Base-by-base conservation (phyloP, 2,113 vertebrate species). In the Apaloderma vittatum region DNA sequence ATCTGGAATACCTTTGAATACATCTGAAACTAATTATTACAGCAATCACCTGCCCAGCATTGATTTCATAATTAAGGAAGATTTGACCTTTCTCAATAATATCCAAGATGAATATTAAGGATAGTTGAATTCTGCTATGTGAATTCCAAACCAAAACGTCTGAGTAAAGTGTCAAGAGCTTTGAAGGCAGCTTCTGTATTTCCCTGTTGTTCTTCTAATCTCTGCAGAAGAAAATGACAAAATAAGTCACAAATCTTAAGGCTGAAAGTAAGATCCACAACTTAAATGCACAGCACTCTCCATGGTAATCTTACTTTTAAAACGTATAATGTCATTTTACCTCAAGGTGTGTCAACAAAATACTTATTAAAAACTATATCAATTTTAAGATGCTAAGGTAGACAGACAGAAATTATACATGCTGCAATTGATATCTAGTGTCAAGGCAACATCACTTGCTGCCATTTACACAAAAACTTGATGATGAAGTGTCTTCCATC, bases 201-300 rank as follows among this genome's bases (percentile, higher is more conserved):
- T 96, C 92, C 84, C 90, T 43, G 67, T 88, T 87, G 67, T 77
- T 98, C 76, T 86, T 93, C 88, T 91, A 30, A 55, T 88, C 91
- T 94, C 97, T 98, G 97, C 65, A 97, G 95, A 97, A 98, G 91
- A 96, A 97, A 84, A 92, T 32, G 65, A 91, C 58, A 95, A 78
- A 94, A 95, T 32, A 93, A 77, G 85, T 97, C 83, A 96, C 8
- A 82, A 62, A 94, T 74, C 91, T 82, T 80, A 83, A 55, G 40
- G 49, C 15, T 79, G 67, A 76, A 83, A 86, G 15, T 72, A 93
- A 81, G 65, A 86, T 68, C 36, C 15, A 59, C 30, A 83, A 68
- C 26, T 91, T 88, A 76, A 97, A 89, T 34, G 76, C 24, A 65
- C 13, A 71, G n/a, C 1, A 2, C 2, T n/a, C 26, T 59, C 45